Evolutionary conservation across 2,888 invertebrate genomes (phyloP), one percentile per base, ranked within the genome.

Genomic region (Harmothoe impar): DNA sequence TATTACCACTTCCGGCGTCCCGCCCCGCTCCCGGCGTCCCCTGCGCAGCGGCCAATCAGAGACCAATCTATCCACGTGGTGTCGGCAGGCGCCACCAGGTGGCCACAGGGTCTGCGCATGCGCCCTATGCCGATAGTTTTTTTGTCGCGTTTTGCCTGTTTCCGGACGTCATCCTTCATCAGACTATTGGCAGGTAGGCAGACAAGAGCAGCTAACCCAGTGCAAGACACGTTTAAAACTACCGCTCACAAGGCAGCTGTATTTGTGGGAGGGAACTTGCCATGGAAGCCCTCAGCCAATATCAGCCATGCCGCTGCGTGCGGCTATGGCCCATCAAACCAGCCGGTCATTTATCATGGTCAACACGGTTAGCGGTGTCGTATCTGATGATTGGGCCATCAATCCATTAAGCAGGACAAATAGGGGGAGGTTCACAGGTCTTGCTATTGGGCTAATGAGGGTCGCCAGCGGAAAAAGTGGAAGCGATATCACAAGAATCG

Each of bases 311-410:
- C 77, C 3, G 77, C 17, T 62, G n/a, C 31, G 17, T 15, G 77
- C 77, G n/a, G 25, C 15, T 29, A 77, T 15, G 1, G 77, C 77
- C 31, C 43, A 43, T 81, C 81, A 33, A 31, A 81, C 5, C 77
- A n/a, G 68, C 77, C 3, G 81, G 35, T 23, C 81, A 81, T 81
- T 43, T 43, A 25, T 81, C 81, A 81, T 33, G 81, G 35, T 43
- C 3, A 72, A 81, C 23, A 33, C 43, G 81, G 81, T 35, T 35
- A 17, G 7, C 35, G 81, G 81, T 25, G 81, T 23, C 35, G 35
- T 81, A 43, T 35, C 43, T 43, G 81, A 33, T 81, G 81, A 81
- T 81, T 81, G 81, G 81, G 12, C 81, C 81, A 81, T 81, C 81
- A 81, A 81, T 81, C 81, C 81, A 81, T 81, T 81, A 81, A 81